Conservation (phyloP, 2,797 vertebrate species). For the Mus minutoides region DNA sequence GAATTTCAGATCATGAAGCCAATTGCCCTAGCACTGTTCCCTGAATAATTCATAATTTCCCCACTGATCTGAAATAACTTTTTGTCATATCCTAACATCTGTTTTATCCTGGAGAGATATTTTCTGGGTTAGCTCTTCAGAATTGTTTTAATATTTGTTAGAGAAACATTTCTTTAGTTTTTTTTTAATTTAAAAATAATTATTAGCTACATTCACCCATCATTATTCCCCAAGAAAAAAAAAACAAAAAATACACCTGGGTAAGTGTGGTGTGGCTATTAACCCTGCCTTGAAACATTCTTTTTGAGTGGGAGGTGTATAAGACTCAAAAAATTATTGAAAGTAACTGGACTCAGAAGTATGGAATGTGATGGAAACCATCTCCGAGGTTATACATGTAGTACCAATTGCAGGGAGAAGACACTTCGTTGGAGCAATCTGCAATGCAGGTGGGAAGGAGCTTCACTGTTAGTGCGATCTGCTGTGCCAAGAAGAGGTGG, state of each 20-base stretch:
- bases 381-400: not conserved
- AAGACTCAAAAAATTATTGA: not conserved
- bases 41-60: slow-evolving; percentile 63
- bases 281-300: not conserved
- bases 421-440: not conserved
- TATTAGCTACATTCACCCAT: not conserved
- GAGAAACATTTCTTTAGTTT: slow-evolving; percentile 26
- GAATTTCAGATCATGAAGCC: slow-evolving; percentile 42
- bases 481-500: not conserved
- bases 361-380: not conserved
- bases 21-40: not conserved
- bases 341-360: not conserved
- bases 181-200: not conserved
- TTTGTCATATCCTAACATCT: slow-evolving; percentile 38
- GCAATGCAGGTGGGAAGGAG: not conserved
- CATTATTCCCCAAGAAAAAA: not conserved
- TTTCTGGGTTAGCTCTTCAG: not conserved
- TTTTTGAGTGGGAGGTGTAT: not conserved
- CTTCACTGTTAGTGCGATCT: not conserved
- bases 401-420: not conserved
- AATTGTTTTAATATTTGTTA: slow-evolving; percentile 35
- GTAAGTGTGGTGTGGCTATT: not conserved
- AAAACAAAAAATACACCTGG: slow-evolving; percentile 15
- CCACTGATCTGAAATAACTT: slow-evolving; percentile 30
- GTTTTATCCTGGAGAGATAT: not conserved